These are phyloP conservation scores for Sinocyclocheilus rhinocerous DNA, from an alignment of 2,113 vertebrate genomes.

Conservation along the genomic window DNA sequence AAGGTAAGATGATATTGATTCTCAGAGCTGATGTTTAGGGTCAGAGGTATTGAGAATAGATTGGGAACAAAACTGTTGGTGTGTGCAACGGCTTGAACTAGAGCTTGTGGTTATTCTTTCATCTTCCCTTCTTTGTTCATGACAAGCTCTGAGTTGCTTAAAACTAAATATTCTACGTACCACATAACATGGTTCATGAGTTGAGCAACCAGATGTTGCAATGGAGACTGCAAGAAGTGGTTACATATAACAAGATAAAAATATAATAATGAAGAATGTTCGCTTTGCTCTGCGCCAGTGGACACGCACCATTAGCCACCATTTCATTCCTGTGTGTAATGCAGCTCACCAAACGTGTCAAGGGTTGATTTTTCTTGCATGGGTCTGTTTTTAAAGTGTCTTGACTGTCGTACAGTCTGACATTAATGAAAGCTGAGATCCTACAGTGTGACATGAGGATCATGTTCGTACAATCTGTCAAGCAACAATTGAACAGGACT, in stretches of 20 bases:
- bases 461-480: too few relatives aligned
- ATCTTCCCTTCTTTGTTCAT: slow-evolving; percentile 9
- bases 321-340: too few relatives aligned
- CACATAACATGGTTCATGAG: not conserved
- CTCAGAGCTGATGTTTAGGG: not conserved
- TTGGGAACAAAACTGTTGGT: not conserved
- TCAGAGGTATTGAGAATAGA: slow-evolving; percentile 13
- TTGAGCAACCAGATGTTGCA: not conserved
- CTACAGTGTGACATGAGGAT: too few relatives aligned
- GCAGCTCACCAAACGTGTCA: too few relatives aligned
- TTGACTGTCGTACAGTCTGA: too few relatives aligned
- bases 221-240: not conserved
- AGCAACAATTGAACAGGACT: too few relatives aligned
- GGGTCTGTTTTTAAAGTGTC: too few relatives aligned
- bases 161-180: not conserved
- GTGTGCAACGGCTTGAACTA: slow-evolving; percentile 39
- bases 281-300: too few relatives aligned
- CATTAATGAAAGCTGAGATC: too few relatives aligned
- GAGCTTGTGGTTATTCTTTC: slow-evolving; percentile 15
- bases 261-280: too few relatives aligned
- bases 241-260: not conserved
- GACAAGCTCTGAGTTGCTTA: not conserved
- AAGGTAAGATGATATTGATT: slow-evolving; percentile 79
- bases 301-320: too few relatives aligned
- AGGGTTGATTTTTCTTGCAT: too few relatives aligned